phyloP scores from a whole-genome alignment of 2,113 vertebrate genomes.

The Hippocampus guttulatus region DNA sequence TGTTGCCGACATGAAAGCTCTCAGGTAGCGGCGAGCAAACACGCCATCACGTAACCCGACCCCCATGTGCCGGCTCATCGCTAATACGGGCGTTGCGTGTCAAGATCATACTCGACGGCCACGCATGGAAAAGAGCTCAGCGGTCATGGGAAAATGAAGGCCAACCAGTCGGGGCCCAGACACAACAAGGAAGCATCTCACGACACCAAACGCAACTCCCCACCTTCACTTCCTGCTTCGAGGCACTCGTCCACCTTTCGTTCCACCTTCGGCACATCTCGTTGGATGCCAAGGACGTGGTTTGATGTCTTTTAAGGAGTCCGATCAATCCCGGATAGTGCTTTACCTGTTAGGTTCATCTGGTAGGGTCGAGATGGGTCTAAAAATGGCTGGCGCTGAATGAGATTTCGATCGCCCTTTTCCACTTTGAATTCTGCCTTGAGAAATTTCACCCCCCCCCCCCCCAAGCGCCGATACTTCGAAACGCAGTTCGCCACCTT shows the following conservation, averaged over 20 bases:
- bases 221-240: not conserved
- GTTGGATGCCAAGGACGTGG: too few species aligned
- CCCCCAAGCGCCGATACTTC: too few species aligned
- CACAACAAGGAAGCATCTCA: constrained; percentile 52
- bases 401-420: too few species aligned
- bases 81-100: constrained; percentile 49
- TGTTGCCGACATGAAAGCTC: constrained; percentile 70
- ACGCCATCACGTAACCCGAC: constrained; percentile 52
- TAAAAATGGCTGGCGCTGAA: too few species aligned
- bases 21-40: constrained; percentile 56
- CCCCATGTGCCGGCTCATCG: constrained; percentile 41
- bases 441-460: too few species aligned
- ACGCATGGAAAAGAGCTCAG: constrained; percentile 41
- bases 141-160: constrained; percentile 53
- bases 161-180: constrained; percentile 41
- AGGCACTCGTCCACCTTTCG: not conserved
- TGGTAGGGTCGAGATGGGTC: too few species aligned
- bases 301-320: too few species aligned
- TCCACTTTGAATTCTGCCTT: too few species aligned
- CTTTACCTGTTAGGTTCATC: too few species aligned
- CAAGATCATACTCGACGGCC: constrained; percentile 35
- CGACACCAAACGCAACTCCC: not conserved
- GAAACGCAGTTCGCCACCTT: too few species aligned
- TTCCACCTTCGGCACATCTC: not conserved
- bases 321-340: too few species aligned